A percentile compares a stretch with the other conserved stretches of the same genome.
Conservation (phyloP, 2,113 vertebrate species). For the Terrapene triunguis region DNA sequence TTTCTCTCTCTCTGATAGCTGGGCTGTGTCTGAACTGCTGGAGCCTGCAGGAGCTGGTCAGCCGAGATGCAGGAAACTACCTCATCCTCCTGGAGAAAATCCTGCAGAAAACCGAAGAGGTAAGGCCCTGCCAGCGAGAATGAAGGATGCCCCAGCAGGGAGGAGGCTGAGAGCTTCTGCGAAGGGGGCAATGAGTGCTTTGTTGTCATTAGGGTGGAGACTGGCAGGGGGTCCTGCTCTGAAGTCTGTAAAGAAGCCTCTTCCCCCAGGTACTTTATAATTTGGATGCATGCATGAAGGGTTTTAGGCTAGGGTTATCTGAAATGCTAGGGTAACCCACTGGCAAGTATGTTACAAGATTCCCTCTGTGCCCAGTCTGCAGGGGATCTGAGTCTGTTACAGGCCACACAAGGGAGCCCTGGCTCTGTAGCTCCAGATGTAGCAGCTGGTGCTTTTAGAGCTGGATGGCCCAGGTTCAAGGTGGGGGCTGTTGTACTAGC, state of each 20-base stretch:
- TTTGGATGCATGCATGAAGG: background rate
- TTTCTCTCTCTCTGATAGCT: slow-evolving; percentile 70
- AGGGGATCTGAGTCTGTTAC: background rate
- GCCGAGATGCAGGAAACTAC: slow-evolving; percentile 91
- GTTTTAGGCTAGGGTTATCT: background rate
- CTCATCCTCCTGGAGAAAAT: slow-evolving; percentile 96
- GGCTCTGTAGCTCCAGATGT: background rate
- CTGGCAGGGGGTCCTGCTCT: background rate
- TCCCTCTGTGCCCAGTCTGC: background rate
- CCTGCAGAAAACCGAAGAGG: slow-evolving; percentile 90
- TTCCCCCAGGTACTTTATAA: background rate
- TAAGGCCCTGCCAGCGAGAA: slow-evolving; percentile 39
- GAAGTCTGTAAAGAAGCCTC: background rate
- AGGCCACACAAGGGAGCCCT: background rate
- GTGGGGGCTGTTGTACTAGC: background rate
- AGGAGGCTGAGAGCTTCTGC: background rate
- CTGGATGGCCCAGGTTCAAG: background rate
- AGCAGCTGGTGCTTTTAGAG: background rate
- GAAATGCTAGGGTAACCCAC: background rate
- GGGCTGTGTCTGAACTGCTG: slow-evolving; percentile 97
- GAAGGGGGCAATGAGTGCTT: background rate
- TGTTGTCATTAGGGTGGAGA: background rate
- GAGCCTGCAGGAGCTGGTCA: slow-evolving; percentile 96
- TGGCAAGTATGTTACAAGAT: background rate
- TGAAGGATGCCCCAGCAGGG: background rate